Conservation (phyloP, 2,113 vertebrate genomes). For the Lucifuga dentata region DNA sequence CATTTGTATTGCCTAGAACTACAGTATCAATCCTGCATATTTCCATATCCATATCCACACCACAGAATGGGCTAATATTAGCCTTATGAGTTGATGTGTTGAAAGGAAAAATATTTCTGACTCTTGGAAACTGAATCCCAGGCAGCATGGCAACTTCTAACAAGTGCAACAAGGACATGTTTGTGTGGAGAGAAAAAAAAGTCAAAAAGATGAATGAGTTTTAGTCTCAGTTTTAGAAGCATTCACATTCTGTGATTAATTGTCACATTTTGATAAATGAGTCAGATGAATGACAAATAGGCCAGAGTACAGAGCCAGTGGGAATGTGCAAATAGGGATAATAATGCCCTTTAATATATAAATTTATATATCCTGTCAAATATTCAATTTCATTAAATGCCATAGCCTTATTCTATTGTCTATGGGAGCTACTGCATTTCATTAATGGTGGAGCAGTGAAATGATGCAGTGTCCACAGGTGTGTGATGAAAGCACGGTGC, state of each 20-base stretch:
- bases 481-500: background rate
- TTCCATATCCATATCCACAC: background rate
- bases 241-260: background rate
- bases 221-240: background rate
- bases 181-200: no score
- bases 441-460: background rate
- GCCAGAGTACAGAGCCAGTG: no score
- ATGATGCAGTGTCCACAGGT: background rate
- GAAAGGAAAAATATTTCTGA: background rate
- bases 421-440: background rate
- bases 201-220: background rate
- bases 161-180: background rate
- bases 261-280: background rate
- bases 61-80: no score
- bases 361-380: background rate
- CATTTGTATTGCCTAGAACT: background rate
- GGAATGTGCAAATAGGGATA: no score
- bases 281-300: no score
- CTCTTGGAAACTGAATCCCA: background rate
- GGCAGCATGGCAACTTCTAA: slow-evolving; percentile 1
- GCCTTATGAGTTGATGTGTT: background rate
- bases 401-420: background rate
- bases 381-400: background rate
- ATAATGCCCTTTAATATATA: no score
- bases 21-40: background rate